Evolutionary conservation across 1,140 invertebrate genomes (phyloP), one percentile per base, ranked within the genome.

Genomic region (Trichonephila clavipes): DNA sequence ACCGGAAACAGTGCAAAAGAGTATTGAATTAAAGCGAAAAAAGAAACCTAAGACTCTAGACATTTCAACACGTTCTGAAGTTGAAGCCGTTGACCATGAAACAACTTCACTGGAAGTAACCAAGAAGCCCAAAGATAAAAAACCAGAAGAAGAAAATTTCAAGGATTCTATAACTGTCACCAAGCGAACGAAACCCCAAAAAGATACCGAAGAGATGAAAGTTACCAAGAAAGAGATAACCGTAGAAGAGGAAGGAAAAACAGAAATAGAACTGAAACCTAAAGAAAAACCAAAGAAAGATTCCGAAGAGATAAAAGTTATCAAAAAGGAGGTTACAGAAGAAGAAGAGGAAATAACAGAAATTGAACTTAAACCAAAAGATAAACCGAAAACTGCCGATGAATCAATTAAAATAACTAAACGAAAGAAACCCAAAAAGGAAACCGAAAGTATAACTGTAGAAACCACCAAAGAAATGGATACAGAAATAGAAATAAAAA

Each of bases 101-200:
- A 44, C 61, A 81, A 64, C 72, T 16, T 61, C 81, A 34, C 64
- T 85, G 18, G 81, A 72, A 19, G 61, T 92, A 18, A 72, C 28
- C 28, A 93, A 88, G n/a, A 88, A 62, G n/a, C 1, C 24, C 21
- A 87, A 77, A 12, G 28, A 62, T 24, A 44, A 77, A 34, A 62
- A 93, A 51, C 85, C 86, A n/a, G 72, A 93, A n/a, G 85, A 86
- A 34, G 51, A 87, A 51, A 59, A 0, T 19, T 77, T 59, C 34
- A 59, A 66, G 34, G 72, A 77, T 40, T 34, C 44, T 6, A 66
- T 85, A 34, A 24, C 59, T 28, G 16, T 85, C 18, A 64, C 85
- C 5, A 86, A 51, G n/a, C 44, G 59, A 24, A 88, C 88, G 34
- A 77, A 28, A 18, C 61, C n/a, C 34, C 69, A 88, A 28, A 89